Evolutionary conservation across 2,113 vertebrate genomes (phyloP), one percentile per base, ranked within the genome.

Genomic region (Benitochromis conjunctus): DNA sequence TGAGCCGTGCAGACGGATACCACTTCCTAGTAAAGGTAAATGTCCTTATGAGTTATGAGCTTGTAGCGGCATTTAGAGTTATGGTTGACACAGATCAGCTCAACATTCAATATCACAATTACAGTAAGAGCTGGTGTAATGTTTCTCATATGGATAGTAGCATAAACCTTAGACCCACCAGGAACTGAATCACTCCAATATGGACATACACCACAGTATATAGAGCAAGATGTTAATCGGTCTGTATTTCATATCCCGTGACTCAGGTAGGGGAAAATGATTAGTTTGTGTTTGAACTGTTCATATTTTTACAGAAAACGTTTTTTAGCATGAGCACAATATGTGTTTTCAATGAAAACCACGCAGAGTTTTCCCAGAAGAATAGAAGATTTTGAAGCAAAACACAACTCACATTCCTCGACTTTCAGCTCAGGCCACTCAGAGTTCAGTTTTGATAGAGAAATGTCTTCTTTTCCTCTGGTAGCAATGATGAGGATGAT

Each of bases 71-170:
- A 82, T 91, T 93, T 56, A 94, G 95, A 95, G 94, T 96, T 95
- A 95, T 91, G 93, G 93, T 87, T 91, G 93, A 95, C 93, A 93
- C 92, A 92, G 94, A 95, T 95, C 92, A 92, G 90, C 92, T 91
- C 88, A 93, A 94, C 92, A 90, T 94, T 95, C 94, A 91, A 92
- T 94, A 95, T 94, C 87, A 94, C 95, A 95, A 96, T 96, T 95
- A 94, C 92, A 96, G 93, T 95, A 95, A 95, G 93, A 95, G 94
- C 95, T 86, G 91, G 89, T 96, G 94, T 96, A 95, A 95, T 95
- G 91, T 94, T 93, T 81, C 85, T 92, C 88, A 62, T 92, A 94
- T 93, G 91, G 80, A 88, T 64, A 66, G 88, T 54, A 83, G 83
- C 80, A 84, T 91, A 91, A 94, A 90, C 89, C 91, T 89, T 82